Evolutionary conservation across 2,113 vertebrate species (phyloP).

Genomic region (Daboia siamensis): DNA sequence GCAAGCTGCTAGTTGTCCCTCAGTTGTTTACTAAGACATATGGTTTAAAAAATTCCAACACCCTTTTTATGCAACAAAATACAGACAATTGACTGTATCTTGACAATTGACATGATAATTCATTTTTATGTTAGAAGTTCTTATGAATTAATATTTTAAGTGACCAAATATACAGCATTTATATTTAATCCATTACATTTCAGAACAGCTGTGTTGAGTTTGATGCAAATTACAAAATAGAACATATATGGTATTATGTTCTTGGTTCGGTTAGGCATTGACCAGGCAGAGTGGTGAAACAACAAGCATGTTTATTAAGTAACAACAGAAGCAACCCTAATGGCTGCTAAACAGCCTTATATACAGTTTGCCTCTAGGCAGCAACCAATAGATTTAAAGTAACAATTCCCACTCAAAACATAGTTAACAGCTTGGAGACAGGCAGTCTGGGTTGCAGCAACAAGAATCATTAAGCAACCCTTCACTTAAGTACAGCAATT

Average conservation of each 20-base stretch:
- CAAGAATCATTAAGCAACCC: too few species aligned
- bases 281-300: too few species aligned
- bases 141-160: neutral
- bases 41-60: neutral
- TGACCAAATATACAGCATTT: neutral
- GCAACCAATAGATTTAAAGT: too few species aligned
- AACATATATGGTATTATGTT: neutral
- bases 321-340: too few species aligned
- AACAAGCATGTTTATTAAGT: too few species aligned
- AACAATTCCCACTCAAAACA: too few species aligned
- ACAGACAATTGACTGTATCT: neutral
- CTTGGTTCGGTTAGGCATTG: too few species aligned
- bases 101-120: neutral
- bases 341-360: too few species aligned
- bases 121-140: neutral
- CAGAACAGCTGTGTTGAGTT: neutral
- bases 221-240: neutral
- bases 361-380: too few species aligned
- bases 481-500: too few species aligned
- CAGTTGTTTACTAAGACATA: neutral
- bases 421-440: too few species aligned
- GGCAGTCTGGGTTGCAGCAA: too few species aligned
- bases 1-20: neutral
- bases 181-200: neutral
- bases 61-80: neutral